phyloP scores from a whole-genome alignment of 92 coral and sea anemone species.

The Epizoanthus rinbou region DNA sequence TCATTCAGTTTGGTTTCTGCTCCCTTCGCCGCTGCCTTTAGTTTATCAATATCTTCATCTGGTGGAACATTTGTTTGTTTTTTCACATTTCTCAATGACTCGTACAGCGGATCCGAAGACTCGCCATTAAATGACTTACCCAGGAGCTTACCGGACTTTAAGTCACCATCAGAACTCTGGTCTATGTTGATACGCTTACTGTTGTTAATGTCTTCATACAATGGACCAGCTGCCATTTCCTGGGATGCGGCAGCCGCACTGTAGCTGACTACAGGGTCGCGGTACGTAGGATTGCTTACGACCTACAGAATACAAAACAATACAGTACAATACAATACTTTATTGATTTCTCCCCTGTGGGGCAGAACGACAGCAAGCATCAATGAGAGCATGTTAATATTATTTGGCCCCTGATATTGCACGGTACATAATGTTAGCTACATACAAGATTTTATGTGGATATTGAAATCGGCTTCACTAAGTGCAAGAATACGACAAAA shows the following conservation, averaged over 20 bases:
- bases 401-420: too few relatives aligned
- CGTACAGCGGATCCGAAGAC: constrained; percentile 28
- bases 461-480: too few relatives aligned
- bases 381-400: too few relatives aligned
- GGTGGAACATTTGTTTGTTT: constrained; percentile 1
- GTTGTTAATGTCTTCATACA: constrained; percentile 9
- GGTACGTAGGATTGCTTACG: constrained; percentile 10
- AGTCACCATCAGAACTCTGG: neutral
- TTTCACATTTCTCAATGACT: constrained; percentile 17
- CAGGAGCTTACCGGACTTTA: neutral
- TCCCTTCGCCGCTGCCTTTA: constrained; percentile 23
- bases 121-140: constrained; percentile 14
- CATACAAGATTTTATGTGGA: too few relatives aligned
- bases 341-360: too few relatives aligned
- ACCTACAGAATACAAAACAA: neutral
- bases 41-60: constrained; percentile 27
- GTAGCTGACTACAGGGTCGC: neutral
- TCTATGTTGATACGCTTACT: neutral
- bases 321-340: too few relatives aligned
- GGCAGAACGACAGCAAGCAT: too few relatives aligned
- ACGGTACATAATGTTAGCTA: too few relatives aligned
- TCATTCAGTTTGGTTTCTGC: neutral
- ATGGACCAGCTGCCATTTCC: neutral
- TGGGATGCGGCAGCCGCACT: constrained; percentile 1
- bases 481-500: too few relatives aligned